Conservation (phyloP, 2,113 vertebrate species). For the Vidua macroura region DNA sequence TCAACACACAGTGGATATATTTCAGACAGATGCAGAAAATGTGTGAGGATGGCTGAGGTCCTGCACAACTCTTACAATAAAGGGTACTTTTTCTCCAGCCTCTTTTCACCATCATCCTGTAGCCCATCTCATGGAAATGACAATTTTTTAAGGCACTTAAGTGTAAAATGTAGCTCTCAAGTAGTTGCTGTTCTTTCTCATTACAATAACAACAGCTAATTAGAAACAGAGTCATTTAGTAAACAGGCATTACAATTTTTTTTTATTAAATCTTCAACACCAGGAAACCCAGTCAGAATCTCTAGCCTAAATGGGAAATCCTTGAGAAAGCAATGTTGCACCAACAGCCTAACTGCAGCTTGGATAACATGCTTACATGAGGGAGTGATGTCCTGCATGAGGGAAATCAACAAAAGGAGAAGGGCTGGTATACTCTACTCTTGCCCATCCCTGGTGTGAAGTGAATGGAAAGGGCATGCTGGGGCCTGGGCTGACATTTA, state of each 20-base stretch:
- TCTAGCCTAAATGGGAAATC: not conserved
- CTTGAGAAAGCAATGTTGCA: not conserved
- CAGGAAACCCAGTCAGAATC: not conserved
- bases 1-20: not conserved
- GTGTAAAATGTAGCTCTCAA: not conserved
- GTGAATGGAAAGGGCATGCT: not conserved
- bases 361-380: not conserved
- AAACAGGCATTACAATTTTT: not conserved
- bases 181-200: not conserved
- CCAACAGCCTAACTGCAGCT: not conserved
- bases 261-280: not conserved
- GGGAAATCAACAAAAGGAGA: not conserved
- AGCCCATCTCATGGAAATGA: not conserved
- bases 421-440: not conserved
- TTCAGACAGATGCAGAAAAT: not conserved
- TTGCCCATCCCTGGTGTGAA: not conserved
- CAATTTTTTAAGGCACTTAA: not conserved
- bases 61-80: not conserved
- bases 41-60: not conserved
- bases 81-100: not conserved
- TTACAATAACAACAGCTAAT: not conserved
- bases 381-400: not conserved
- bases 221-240: not conserved
- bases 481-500: not conserved
- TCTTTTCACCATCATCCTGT: not conserved